Percentiles rank a stretch among this genome's conserved stretches.
These are phyloP conservation scores for Platalea minor DNA, from an alignment of 2,797 vertebrate species.

Conservation along the genomic window DNA sequence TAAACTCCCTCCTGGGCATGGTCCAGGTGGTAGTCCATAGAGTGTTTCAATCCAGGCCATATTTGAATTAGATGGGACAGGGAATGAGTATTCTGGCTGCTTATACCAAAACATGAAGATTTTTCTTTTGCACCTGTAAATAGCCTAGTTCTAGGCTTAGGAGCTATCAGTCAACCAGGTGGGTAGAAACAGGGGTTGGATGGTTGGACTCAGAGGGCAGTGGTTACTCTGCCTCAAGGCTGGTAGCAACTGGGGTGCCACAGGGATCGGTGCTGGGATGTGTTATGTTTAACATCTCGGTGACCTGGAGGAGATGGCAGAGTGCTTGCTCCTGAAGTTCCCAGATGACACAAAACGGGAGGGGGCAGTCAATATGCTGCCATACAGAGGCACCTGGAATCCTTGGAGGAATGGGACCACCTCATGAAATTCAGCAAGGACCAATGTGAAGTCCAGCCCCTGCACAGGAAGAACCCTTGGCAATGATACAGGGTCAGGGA, in stretches of 20 bases:
- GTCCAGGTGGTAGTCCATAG: not conserved
- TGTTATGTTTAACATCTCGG: not conserved
- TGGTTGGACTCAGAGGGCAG: not conserved
- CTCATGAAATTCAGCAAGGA: not conserved
- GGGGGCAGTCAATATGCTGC: not conserved
- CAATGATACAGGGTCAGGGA: not conserved
- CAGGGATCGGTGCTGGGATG: not conserved
- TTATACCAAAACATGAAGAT: not conserved
- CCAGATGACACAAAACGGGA: not conserved
- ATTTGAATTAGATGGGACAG: not conserved
- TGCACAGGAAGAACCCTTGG: not conserved
- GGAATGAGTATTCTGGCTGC: not conserved
- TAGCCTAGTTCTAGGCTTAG: not conserved
- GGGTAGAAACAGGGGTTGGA: not conserved
- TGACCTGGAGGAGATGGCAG: not conserved
- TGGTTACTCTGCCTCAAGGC: not conserved
- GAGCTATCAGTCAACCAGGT: not conserved
- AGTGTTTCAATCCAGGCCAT: not conserved
- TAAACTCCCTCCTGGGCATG: not conserved
- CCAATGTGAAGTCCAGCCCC: not conserved
- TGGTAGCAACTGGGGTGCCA: not conserved
- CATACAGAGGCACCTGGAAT: not conserved
- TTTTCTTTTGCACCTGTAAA: not conserved
- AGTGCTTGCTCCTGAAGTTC: not conserved
- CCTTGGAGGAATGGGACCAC: not conserved